Base-by-base conservation (phyloP, 2,797 vertebrate genomes). In the Hipposideros larvatus region DNA sequence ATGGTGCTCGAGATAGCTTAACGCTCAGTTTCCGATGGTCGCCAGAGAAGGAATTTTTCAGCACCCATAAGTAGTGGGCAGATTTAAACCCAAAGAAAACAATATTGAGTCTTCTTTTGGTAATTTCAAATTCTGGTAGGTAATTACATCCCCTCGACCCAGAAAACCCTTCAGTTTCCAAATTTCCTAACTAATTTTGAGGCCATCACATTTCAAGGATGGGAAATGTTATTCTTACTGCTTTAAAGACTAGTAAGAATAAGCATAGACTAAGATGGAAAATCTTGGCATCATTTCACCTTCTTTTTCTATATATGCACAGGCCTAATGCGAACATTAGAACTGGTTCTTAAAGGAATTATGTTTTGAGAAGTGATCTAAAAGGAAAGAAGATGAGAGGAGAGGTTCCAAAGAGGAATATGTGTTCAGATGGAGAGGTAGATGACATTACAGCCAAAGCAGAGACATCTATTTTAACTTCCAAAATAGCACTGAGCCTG, bases 141-240 rank as follows among this genome's bases (percentile, higher is more conserved):
- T 84, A 48, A 43, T 82, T 43, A n/a, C 15, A 59, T 83, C 24
- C 9, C 11, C 22, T 77, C 48, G 37, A 28, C 16, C 11, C 37
- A 61, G 61, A 57, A 41, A 65, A 80, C 0, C 37, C 70, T 82
- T 65, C 53, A 22, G 41, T 71, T 84, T 82, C 43, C 51, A 77
- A 85, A 61, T 55, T 96, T 26, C 87, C 75, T 48, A 73, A 96
- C 90, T 80, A 24, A 75, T 79, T 96, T 87, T 65, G 80, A 87
- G 16, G 59, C 84, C n/a, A n/a, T 5, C 74, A 3, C 46, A 11
- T 66, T 19, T 10, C 86, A 37, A 24, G 18, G 51, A 21, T 91
- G 26, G 66, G 41, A 93, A 94, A 79, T 92, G 37, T 0, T 2
- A 90, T 93, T 96, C 71, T 95, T 66, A 34, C 21, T 59, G 22